Base-by-base conservation (phyloP, 2,888 invertebrate genomes). In the Odontomyia ornata region DNA sequence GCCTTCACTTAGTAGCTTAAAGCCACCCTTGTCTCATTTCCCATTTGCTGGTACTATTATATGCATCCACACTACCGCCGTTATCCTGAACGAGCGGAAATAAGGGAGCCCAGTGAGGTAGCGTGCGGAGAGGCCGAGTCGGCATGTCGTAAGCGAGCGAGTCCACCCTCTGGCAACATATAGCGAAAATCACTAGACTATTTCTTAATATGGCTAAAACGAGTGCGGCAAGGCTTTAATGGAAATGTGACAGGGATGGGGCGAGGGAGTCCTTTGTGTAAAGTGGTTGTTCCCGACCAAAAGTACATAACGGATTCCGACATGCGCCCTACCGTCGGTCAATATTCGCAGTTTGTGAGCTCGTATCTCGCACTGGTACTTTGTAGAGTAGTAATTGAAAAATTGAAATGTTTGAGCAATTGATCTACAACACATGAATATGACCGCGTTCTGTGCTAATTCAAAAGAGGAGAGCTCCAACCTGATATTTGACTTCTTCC, bases 381-480 rank as follows among this genome's bases (percentile, higher is more conserved):
- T 36, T 18, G 65, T 65, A 65, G 36, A 80, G 81, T 80, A 80
- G 81, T 81, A 81, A 81, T 81, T 81, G 81, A 81, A 81, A 81
- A 81, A 81, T 81, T 81, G 81, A 81, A 81, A 81, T 81, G 81
- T 80, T 81, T 81, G 81, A 81, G 81, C 79, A 81, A 81, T 80
- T 81, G 80, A 81, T 81, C 80, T 81, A 81, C 81, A 64, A 60
- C 73, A 73, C 28, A 60, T 73, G 73, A 73, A 60, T 73, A 73
- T 73, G 73, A 73, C 73, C 57, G 60, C 73, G 57, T 73, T 47
- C 67, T 67, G 67, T 67, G 36, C 43, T 36, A 67, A 46, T 23
- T 67, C 69, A 47, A 56, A 72, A 72, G n/a, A 72, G 30, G 30
- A 56, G 30, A 36, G n/a, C 43, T 43, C 25, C 15, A 67, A 36